These are phyloP conservation scores for Uloborus plumipes DNA, from an alignment of 2,888 invertebrate genomes.

Conservation along the genomic window DNA sequence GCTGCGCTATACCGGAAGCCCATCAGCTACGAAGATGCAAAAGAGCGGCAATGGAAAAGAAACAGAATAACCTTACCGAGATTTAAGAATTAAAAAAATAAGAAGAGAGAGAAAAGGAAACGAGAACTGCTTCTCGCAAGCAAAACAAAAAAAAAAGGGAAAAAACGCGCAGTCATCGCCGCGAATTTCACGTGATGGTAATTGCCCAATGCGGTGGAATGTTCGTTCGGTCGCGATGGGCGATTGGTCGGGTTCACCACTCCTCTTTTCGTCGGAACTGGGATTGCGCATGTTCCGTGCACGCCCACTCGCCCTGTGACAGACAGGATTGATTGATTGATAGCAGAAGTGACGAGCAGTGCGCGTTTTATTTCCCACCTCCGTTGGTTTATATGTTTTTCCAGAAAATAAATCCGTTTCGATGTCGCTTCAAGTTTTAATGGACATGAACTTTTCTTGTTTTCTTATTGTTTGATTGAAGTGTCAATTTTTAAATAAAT, in stretches of 20 bases:
- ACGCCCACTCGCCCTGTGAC: constrained; percentile 13
- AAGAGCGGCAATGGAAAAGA: constrained; percentile 2
- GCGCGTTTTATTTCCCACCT: neutral
- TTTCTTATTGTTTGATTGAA: too few relatives aligned
- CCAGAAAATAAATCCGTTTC: too few relatives aligned
- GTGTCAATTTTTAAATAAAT: too few relatives aligned
- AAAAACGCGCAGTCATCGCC: neutral
- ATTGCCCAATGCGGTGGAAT: constrained; percentile 31
- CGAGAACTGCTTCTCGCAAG: neutral
- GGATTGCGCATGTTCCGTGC: constrained; percentile 22
- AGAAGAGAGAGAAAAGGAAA: neutral
- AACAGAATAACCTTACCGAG: constrained; percentile 2
- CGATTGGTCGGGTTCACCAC: constrained; percentile 45
- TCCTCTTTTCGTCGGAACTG: constrained; percentile 20
- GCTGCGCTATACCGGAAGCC: neutral
- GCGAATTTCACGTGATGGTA: neutral
- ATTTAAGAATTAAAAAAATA: neutral
- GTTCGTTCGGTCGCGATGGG: constrained; percentile 15
- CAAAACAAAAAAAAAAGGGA: neutral
- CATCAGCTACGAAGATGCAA: neutral
- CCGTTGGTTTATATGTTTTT: too few relatives aligned
- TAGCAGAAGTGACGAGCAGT: neutral
- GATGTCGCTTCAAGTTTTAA: too few relatives aligned
- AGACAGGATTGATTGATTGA: constrained; percentile 30
- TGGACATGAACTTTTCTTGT: too few relatives aligned